A percentile compares a stretch with the other conserved stretches of the same genome.
Conservation (phyloP, 2,888 invertebrate species). For the Watsonalla binaria region DNA sequence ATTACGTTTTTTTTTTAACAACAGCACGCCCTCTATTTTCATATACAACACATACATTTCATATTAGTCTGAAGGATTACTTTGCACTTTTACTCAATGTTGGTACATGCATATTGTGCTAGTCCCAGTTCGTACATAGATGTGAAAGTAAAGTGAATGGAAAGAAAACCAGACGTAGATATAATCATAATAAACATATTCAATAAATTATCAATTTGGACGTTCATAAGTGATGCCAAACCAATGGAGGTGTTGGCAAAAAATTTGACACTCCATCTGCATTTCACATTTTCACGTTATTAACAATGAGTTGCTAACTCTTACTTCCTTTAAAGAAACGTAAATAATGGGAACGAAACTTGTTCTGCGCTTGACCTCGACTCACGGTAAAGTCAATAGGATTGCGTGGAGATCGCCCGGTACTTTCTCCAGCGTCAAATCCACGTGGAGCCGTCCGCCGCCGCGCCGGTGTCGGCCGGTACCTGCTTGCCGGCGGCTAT, state of each 20-base stretch:
- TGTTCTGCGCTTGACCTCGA: constrained; percentile 61
- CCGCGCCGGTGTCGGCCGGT: constrained; percentile 12
- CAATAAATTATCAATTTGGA: not conserved
- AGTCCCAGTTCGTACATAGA: not conserved
- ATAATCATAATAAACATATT: not conserved
- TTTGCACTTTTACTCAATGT: not conserved
- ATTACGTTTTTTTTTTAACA: too few relatives aligned
- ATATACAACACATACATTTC: too few relatives aligned
- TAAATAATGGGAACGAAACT: constrained; percentile 54
- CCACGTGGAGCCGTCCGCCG: constrained; percentile 19
- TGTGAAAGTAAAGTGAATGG: not conserved
- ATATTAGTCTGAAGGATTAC: not conserved
- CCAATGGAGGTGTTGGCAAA: constrained; percentile 2
- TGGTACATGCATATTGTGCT: not conserved
- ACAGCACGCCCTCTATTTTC: too few relatives aligned
- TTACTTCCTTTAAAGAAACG: constrained; percentile 59
- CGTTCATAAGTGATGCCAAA: not conserved
- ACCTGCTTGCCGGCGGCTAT: not conserved
- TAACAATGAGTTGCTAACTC: constrained; percentile 35
- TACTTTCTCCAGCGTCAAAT: constrained; percentile 54
- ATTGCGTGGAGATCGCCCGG: constrained; percentile 42
- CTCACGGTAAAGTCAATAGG: constrained; percentile 40
- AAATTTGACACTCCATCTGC: constrained; percentile 9
- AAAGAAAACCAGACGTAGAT: not conserved
- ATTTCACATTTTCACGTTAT: constrained; percentile 5